Base-by-base conservation (phyloP, 2,797 vertebrate species). In the Syngnathus acus region DNA sequence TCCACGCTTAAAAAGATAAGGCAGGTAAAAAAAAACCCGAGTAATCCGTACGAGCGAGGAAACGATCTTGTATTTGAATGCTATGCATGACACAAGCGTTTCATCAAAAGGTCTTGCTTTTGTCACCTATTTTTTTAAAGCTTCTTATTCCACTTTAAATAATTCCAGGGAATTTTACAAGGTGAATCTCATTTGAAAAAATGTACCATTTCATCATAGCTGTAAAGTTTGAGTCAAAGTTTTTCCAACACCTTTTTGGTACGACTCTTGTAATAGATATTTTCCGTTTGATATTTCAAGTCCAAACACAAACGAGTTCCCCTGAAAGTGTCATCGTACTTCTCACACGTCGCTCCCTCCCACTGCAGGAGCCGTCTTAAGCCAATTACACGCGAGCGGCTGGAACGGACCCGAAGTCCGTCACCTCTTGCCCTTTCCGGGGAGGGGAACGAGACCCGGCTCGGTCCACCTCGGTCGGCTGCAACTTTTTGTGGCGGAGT, bases 381-480 rank as follows among this genome's bases (percentile, higher is more conserved):
- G 85, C 86, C 86, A 90, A 90, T 90, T 88, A 90, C 86, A 83
- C 81, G 84, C 72, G 81, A 82, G 82, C 17, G 66, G 62, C 79
- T 90, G 84, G 85, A 90, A 87, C 79, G 69, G 84, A 80, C 78
- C 85, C 85, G 83, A 85, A 88, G 87, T 87, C 84, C 76, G 86
- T 87, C 87, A 88, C 87, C 87, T 89, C 75, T 81, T 89, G 85
- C 77, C 87, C 87, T 90, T 87, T 88, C 53, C 78, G 82, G 82
- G 76, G 84, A 86, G 82, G 84, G 82, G 84, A 89, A 82, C 80
- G 72, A 86, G 82, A 84, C 72, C 72, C 61, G 78, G 81, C 81
- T 82, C 77, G 80, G 86, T 69, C 79, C 62, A 77, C 80, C 81
- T 82, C 78, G 78, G 87, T 68, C 80, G 53, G 67, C 79, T 81